A percentile compares a stretch with the other conserved stretches of the same genome.
These are phyloP conservation scores for Xiphophorus maculatus DNA, from an alignment of 2,113 vertebrate species.

Conservation along the genomic window DNA sequence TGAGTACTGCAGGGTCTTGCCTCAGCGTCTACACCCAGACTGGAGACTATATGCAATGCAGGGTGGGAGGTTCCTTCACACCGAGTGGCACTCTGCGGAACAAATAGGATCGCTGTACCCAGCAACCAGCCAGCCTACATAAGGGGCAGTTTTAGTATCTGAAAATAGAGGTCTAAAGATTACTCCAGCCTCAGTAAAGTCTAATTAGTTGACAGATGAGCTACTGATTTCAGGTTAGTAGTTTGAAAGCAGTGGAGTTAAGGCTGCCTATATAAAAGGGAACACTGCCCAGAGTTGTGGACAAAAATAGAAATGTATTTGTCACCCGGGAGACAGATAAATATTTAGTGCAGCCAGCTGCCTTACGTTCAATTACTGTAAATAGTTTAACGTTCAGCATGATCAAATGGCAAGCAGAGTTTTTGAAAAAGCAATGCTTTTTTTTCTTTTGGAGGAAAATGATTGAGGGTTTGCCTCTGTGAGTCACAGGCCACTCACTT, in stretches of 20 bases:
- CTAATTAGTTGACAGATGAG: constrained; percentile 8
- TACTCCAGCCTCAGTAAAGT: constrained; percentile 6
- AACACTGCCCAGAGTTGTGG: constrained; percentile 5
- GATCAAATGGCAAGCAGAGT: constrained; percentile 21
- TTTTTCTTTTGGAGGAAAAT: not conserved
- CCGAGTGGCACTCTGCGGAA: constrained; percentile 40
- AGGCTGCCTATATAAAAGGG: constrained; percentile 22
- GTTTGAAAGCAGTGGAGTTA: constrained; percentile 19
- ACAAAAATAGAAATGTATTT: constrained; percentile 61
- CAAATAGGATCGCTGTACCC: constrained; percentile 18
- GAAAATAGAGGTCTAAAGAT: constrained; percentile 19
- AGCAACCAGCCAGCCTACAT: constrained; percentile 7
- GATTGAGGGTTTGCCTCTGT: not conserved
- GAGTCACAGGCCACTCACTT: not conserved
- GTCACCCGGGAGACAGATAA: constrained; percentile 66
- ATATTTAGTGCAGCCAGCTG: constrained; percentile 61
- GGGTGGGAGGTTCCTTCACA: constrained; percentile 18
- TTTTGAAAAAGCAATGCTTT: not conserved
- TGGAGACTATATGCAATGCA: constrained; percentile 34
- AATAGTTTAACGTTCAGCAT: constrained; percentile 14
- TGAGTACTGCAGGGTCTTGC: constrained; percentile 41
- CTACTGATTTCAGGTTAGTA: constrained; percentile 26
- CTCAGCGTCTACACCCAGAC: constrained; percentile 24
- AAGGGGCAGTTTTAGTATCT: not conserved
- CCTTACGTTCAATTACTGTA: constrained; percentile 35